A percentile compares a stretch with the other conserved stretches of the same genome.
phyloP scores from a whole-genome alignment of 2,113 vertebrate genomes.

The Thunnus maccoyii region DNA sequence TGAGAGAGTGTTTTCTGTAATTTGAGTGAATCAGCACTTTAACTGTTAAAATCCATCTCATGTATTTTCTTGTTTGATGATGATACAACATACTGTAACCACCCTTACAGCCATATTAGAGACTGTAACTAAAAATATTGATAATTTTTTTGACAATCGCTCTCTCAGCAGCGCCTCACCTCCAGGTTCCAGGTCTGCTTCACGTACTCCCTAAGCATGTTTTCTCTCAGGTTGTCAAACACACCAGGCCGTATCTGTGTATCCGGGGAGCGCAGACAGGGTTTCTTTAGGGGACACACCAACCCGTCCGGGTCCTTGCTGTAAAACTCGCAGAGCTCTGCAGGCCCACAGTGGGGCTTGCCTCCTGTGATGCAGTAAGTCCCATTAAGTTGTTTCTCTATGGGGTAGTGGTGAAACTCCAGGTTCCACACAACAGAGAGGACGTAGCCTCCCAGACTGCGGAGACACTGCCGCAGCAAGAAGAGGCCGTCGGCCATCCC shows the following conservation, averaged over 20 bases:
- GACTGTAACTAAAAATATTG: too few species aligned
- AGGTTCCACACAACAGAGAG: slow-evolving; percentile 91
- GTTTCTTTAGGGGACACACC: slow-evolving; percentile 90
- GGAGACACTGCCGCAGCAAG: slow-evolving; percentile 94
- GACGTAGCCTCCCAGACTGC: slow-evolving; percentile 95
- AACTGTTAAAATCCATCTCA: too few species aligned
- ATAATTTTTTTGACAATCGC: too few species aligned
- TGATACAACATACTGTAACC: too few species aligned
- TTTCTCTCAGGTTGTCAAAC: slow-evolving; percentile 92
- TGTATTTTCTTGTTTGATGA: too few species aligned
- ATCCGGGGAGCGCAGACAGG: slow-evolving; percentile 89
- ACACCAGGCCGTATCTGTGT: slow-evolving; percentile 85
- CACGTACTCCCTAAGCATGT: slow-evolving; percentile 96
- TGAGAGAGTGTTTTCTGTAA: too few species aligned
- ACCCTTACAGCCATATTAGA: too few species aligned
- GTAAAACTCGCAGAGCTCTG: slow-evolving; percentile 96
- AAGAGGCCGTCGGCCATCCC: slow-evolving; percentile 95
- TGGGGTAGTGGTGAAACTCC: slow-evolving; percentile 92
- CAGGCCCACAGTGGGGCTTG: slow-evolving; percentile 93
- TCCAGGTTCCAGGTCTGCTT: slow-evolving; percentile 94
- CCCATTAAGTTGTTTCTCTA: slow-evolving; percentile 95
- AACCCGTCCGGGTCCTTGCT: slow-evolving; percentile 94
- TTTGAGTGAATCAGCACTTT: too few species aligned
- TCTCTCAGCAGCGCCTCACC: slow-evolving; percentile 79
- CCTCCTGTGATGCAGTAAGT: slow-evolving; percentile 93